Base-by-base conservation (phyloP, 1,140 invertebrate species). In the Zophobas atratus region DNA sequence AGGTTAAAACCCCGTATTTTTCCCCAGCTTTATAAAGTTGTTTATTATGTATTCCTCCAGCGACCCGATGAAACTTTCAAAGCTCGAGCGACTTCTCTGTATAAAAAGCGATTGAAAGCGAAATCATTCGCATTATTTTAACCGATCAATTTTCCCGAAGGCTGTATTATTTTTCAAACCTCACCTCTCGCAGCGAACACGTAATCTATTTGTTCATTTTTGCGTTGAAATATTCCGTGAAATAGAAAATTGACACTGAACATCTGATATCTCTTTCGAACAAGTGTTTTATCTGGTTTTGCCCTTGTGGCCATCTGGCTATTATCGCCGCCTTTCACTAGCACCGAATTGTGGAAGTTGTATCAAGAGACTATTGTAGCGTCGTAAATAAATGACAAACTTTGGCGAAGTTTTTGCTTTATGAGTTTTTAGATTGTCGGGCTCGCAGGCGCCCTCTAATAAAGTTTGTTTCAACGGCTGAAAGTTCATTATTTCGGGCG, bases 351-450 rank as follows among this genome's bases (percentile, higher is more conserved):
- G 56, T 60, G 56, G 36, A 60, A 60, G 56, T 60, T 60, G 56
- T 60, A 60, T 60, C 56, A 60, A 60, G 56, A 60, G 56, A 60
- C 56, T 60, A 60, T 60, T 60, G 56, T 60, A 60, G 56, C 56
- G 56, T 60, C 56, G 56, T 60, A 60, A 60, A 60, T 60, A 60
- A 60, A 60, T 60, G 56, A 60, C 56, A 60, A 60, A 60, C 34
- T 60, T 57, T 57, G 33, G n/a, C 8, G 5, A 60, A 60, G 56
- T 60, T 60, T 60, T 60, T 60, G 56, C 35, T 60, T 60, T 60
- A 60, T 60, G 56, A 60, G 56, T 60, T 60, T 60, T 60, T 60
- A 60, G 56, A 60, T 60, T 60, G 56, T 60, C 36, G 56, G 56
- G 56, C 56, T 60, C 38, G 56, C 35, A 60, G 8, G 5, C 56